These are phyloP conservation scores for Montifringilla adamsi DNA, from an alignment of 2,113 vertebrate genomes.

Conservation along the genomic window DNA sequence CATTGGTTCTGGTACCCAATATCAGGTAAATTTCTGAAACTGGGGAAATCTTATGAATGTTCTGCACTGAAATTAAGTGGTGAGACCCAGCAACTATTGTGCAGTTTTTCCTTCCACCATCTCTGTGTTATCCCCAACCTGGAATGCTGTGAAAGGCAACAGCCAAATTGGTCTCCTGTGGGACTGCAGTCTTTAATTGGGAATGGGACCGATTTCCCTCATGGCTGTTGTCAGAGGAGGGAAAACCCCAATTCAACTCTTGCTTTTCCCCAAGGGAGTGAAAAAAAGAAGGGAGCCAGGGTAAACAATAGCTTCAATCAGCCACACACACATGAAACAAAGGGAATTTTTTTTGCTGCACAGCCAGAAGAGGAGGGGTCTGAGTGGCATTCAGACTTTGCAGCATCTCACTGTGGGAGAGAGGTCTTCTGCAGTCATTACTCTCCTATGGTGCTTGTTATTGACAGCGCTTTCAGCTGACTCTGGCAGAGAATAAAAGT, in stretches of 20 bases:
- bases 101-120: not conserved
- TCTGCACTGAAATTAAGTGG: not conserved
- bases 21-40: not conserved
- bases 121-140: not conserved
- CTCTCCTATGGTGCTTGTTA: conserved; percentile 35
- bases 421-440: conserved; percentile 57
- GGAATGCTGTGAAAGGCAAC: not conserved
- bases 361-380: conserved; percentile 42
- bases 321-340: not conserved
- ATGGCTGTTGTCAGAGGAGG: not conserved
- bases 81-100: not conserved
- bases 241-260: not conserved
- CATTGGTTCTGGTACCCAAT: not conserved
- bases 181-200: not conserved
- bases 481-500: conserved; percentile 52
- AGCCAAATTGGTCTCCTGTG: not conserved
- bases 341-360: not conserved
- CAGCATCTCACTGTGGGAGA: conserved; percentile 40
- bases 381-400: conserved; percentile 52
- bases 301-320: conserved; percentile 54
- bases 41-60: not conserved
- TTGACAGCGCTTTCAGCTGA: conserved; percentile 42
- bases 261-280: not conserved
- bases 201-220: not conserved
- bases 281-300: not conserved